A percentile compares a stretch with the other conserved stretches of the same genome.
Evolutionary conservation across 2,797 vertebrate species (phyloP).

Genomic region (Geotrypetes seraphini): DNA sequence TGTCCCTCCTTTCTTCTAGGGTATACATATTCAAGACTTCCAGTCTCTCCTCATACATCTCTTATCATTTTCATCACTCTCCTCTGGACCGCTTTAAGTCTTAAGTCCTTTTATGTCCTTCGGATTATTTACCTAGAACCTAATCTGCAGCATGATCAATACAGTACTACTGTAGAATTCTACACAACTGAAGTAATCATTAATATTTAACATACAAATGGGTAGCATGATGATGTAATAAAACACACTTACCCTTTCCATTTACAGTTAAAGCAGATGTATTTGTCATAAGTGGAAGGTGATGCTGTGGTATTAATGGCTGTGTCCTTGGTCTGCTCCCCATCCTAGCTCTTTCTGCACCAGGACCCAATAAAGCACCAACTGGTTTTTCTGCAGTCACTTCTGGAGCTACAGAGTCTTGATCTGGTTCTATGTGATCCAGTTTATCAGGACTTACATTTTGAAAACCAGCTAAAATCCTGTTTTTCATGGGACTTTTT

Average conservation of each 20-base stretch:
- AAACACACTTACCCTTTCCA: constrained; percentile 64
- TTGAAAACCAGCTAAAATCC: constrained; percentile 68
- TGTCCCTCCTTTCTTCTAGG: no score
- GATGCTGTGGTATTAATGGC: constrained; percentile 53
- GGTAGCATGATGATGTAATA: neutral
- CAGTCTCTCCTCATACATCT: no score
- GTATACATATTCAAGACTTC: no score
- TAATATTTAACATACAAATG: no score
- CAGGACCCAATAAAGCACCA: constrained; percentile 69
- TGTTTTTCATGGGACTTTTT: constrained; percentile 86
- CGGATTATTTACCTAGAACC: no score
- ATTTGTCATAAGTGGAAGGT: constrained; percentile 63
- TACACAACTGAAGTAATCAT: no score
- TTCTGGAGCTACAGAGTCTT: constrained; percentile 78
- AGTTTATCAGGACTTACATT: constrained; percentile 77
- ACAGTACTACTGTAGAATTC: no score
- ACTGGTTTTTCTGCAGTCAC: constrained; percentile 78
- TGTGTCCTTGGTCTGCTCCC: constrained; percentile 79
- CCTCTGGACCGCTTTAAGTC: no score
- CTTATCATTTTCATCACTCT: no score
- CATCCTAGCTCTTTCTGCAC: constrained; percentile 89
- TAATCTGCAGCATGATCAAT: no score
- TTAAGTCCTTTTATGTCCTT: no score
- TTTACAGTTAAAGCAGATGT: constrained; percentile 67
- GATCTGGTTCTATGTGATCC: constrained; percentile 73